phyloP scores from a whole-genome alignment of 2,113 vertebrate genomes.

The Microcebus jonahi region DNA sequence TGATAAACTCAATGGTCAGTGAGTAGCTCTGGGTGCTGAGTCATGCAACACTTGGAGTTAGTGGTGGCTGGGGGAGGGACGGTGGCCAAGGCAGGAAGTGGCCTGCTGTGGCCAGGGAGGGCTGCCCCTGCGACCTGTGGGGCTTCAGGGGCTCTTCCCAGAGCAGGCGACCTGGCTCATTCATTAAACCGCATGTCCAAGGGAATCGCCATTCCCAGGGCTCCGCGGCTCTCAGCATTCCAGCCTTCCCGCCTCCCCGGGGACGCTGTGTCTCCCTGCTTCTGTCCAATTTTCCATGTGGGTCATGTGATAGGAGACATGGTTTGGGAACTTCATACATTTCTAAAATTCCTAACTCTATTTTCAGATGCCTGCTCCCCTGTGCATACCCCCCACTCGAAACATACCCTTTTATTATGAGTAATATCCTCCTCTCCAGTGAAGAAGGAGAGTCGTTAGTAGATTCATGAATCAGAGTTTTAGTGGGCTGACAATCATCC shows the following conservation, averaged over 20 bases:
- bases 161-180: constrained; percentile 39
- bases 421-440: constrained; percentile 21
- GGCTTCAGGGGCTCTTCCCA: constrained; percentile 52
- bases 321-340: constrained; percentile 67
- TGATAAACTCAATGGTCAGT: not conserved
- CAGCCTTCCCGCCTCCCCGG: constrained; percentile 62
- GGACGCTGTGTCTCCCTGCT: constrained; percentile 71
- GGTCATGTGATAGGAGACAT: constrained; percentile 74
- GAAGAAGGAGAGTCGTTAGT: constrained; percentile 12
- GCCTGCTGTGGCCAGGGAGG: not conserved
- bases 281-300: constrained; percentile 75
- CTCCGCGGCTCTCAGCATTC: not conserved
- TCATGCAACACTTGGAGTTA: constrained; percentile 57
- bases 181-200: constrained; percentile 64
- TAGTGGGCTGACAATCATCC: constrained; percentile 7
- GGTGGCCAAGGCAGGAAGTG: constrained; percentile 67
- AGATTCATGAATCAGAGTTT: constrained; percentile 58
- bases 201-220: constrained; percentile 64
- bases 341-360: constrained; percentile 75
- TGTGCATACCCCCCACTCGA: constrained; percentile 39
- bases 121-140: not conserved
- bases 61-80: not conserved
- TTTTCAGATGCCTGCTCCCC: constrained; percentile 73
- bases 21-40: constrained; percentile 55
- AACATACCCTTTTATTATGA: constrained; percentile 49